Conservation (phyloP, 2,113 vertebrate species). For the Hippolais icterina region DNA sequence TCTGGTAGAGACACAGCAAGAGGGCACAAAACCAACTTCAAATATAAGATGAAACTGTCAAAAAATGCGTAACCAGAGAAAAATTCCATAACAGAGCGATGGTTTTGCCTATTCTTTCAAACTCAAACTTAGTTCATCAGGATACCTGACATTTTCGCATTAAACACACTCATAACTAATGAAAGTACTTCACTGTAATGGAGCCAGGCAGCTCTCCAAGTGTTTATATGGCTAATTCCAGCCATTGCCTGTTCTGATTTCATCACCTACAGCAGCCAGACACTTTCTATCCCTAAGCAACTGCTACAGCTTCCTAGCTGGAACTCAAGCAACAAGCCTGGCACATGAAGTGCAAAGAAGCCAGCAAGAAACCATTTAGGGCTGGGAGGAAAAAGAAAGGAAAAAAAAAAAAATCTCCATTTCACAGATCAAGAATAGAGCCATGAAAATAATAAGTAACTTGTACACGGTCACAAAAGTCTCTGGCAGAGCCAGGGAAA, state of each 20-base stretch:
- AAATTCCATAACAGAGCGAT: not conserved
- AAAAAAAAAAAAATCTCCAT: not conserved
- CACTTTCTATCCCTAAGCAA: not conserved
- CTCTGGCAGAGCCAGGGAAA: slow-evolving; percentile 57
- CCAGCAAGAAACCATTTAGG: slow-evolving; percentile 16
- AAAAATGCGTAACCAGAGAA: not conserved
- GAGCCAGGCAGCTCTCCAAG: not conserved
- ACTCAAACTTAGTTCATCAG: not conserved
- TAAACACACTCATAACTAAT: not conserved
- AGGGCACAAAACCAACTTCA: not conserved
- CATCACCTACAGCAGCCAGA: not conserved
- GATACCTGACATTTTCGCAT: not conserved
- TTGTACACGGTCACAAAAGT: slow-evolving; percentile 46
- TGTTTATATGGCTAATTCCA: not conserved
- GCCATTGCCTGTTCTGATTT: not conserved
- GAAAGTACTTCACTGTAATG: not conserved
- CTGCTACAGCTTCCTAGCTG: not conserved
- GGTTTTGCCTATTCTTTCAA: not conserved
- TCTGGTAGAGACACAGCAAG: not conserved
- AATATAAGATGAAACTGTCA: not conserved
- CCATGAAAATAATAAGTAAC: slow-evolving; percentile 59
- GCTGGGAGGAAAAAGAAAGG: not conserved
- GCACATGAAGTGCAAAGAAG: slow-evolving; percentile 34
- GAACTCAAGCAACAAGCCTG: not conserved
- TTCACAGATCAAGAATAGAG: slow-evolving; percentile 51